These are phyloP conservation scores for Chironomus tepperi DNA, from an alignment of 1,140 invertebrate genomes.

Conservation along the genomic window DNA sequence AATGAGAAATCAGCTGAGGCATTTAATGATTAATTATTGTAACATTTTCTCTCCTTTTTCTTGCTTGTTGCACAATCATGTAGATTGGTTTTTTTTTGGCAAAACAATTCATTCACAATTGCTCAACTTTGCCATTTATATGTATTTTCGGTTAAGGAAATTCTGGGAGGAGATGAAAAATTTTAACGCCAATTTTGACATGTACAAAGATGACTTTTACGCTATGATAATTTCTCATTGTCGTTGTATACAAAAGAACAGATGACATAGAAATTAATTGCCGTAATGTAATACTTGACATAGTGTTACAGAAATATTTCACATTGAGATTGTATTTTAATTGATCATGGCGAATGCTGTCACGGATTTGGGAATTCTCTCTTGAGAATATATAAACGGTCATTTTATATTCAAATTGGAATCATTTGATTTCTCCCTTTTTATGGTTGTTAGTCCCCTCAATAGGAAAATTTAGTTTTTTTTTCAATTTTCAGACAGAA, in stretches of 20 bases:
- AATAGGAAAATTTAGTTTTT: no score
- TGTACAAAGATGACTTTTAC: neutral
- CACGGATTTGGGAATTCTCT: no score
- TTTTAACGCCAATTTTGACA: neutral
- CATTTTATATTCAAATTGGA: no score
- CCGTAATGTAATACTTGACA: neutral
- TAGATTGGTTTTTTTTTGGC: neutral
- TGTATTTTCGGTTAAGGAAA: neutral
- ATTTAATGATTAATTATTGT: neutral
- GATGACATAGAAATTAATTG: neutral
- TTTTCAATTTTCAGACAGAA: no score
- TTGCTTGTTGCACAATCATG: neutral
- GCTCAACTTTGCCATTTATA: neutral
- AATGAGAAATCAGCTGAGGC: slow-evolving; percentile 9
- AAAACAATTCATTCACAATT: neutral
- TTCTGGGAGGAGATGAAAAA: neutral
- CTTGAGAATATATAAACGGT: no score
- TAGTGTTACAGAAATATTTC: neutral
- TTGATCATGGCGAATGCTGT: no score
- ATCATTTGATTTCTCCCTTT: no score
- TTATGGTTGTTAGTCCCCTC: no score
- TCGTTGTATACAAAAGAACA: neutral
- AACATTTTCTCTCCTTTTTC: no score
- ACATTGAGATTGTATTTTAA: no score
- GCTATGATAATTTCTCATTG: neutral